Percentiles rank a stretch among this genome's conserved stretches.
Evolutionary conservation across 2,797 vertebrate species (phyloP).

Genomic region (Labeo calbasu): DNA sequence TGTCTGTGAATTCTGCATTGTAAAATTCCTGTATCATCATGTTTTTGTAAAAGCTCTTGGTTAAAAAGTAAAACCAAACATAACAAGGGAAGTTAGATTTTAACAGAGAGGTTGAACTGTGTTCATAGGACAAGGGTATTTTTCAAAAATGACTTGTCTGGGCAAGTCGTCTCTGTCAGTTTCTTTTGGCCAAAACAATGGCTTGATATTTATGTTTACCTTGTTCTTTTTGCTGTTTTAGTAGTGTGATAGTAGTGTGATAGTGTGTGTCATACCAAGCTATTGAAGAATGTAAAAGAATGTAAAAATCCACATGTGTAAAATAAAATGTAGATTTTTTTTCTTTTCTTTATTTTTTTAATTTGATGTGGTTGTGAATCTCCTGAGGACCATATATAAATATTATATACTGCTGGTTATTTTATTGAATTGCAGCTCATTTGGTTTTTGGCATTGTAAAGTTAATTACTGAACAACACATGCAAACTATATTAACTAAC

Average conservation of each 20-base stretch:
- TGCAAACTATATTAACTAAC: neutral
- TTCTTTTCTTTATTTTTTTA: too few species aligned
- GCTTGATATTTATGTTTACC: neutral
- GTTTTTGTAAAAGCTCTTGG: neutral
- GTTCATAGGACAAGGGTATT: neutral
- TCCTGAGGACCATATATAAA: neutral
- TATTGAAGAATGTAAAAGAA: neutral
- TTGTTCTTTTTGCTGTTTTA: neutral
- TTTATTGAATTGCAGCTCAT: neutral
- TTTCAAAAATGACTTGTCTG: neutral
- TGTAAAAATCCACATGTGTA: neutral
- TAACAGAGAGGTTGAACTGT: constrained; percentile 6
- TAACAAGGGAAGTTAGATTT: neutral
- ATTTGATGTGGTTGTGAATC: neutral
- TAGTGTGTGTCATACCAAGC: neutral
- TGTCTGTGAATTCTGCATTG: neutral
- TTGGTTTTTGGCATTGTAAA: neutral
- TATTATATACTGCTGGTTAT: neutral
- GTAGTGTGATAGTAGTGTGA: too few species aligned
- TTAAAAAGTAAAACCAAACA: neutral
- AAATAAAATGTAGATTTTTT: neutral
- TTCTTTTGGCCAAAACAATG: neutral
- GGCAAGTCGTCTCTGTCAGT: neutral
- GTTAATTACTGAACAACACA: neutral
- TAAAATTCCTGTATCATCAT: neutral